A percentile compares a stretch with the other conserved stretches of the same genome.
Evolutionary conservation across 2,113 vertebrate genomes (phyloP).

Genomic region (Rissa tridactyla): DNA sequence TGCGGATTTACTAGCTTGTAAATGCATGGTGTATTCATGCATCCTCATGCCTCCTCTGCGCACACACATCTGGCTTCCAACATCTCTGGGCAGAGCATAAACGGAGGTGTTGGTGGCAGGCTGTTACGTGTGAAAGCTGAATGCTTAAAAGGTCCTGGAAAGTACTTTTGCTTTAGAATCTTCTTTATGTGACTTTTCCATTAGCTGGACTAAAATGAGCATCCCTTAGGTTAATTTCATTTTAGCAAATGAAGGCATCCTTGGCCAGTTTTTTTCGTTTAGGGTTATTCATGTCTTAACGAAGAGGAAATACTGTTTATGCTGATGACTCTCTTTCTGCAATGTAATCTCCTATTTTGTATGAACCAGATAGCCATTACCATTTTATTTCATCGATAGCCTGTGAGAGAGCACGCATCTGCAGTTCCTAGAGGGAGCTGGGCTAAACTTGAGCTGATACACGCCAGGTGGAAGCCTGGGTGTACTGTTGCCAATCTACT

Average conservation of each 20-base stretch:
- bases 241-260: not conserved
- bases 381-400: not conserved
- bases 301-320: not conserved
- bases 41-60: not conserved
- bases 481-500: not conserved
- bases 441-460: not conserved
- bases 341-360: not conserved
- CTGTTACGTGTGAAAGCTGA: not conserved
- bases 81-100: not conserved
- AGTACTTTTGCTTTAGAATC: not conserved
- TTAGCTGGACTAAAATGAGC: not conserved
- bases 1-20: not conserved
- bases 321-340: not conserved
- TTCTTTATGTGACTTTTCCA: not conserved
- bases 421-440: not conserved
- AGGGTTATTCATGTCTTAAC: not conserved
- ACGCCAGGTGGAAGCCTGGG: not conserved
- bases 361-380: not conserved
- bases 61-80: rapidly evolving
- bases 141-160: not conserved
- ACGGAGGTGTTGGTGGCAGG: not conserved
- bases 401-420: not conserved
- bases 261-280: not conserved
- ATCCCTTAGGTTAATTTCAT: not conserved
- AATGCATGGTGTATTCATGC: not conserved